phyloP scores from a whole-genome alignment of 2,888 invertebrate species.

The Leucozona laternaria region DNA sequence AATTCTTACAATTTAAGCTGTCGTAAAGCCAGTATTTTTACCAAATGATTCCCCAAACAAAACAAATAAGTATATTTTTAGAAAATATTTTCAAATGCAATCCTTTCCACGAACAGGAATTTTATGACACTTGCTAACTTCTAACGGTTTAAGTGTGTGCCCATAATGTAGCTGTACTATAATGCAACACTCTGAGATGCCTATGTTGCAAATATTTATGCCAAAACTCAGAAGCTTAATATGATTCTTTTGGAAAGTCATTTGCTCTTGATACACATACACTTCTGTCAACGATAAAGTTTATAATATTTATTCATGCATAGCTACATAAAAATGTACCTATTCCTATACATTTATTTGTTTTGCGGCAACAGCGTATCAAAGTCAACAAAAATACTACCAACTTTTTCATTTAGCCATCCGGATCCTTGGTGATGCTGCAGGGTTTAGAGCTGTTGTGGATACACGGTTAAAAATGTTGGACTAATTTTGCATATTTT shows the following conservation, averaged over 20 bases:
- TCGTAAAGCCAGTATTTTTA: background rate
- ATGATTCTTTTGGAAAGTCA: conserved; percentile 18
- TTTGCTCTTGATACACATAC: conserved; percentile 18
- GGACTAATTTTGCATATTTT: no score
- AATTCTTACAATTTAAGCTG: background rate
- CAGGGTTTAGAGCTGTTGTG: background rate
- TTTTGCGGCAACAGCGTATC: conserved; percentile 49
- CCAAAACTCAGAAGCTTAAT: conserved; percentile 16
- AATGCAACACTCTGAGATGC: background rate
- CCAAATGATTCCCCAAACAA: background rate
- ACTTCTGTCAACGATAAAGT: conserved; percentile 57
- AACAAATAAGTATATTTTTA: background rate
- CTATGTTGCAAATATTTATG: conserved; percentile 33
- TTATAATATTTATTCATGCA: conserved; percentile 16
- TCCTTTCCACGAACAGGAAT: background rate
- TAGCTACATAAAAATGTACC: background rate
- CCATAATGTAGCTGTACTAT: background rate
- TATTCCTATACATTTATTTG: background rate
- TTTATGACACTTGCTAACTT: conserved; percentile 13
- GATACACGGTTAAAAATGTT: no score
- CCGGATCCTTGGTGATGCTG: conserved; percentile 5
- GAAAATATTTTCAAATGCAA: background rate
- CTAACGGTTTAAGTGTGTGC: background rate
- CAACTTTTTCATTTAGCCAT: conserved; percentile 49
- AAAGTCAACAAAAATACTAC: conserved; percentile 62